A percentile compares a stretch with the other conserved stretches of the same genome.
phyloP scores from a whole-genome alignment of 2,113 vertebrate genomes.

The Centropristis striata region DNA sequence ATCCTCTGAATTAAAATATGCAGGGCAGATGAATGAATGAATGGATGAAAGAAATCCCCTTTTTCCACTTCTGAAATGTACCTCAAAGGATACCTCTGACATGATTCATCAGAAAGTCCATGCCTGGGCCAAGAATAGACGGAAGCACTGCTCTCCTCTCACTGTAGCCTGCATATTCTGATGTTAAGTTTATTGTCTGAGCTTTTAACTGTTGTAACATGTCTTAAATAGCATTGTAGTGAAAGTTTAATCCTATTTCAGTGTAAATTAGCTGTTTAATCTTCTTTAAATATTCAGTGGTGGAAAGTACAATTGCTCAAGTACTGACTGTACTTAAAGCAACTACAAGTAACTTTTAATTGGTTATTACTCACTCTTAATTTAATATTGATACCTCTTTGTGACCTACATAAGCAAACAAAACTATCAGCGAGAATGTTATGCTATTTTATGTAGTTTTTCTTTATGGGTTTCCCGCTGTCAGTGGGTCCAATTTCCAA shows the following conservation, averaged over 20 bases:
- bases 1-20: no score
- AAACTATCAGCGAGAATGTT: no score
- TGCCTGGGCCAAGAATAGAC: not conserved
- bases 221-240: not conserved
- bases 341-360: no score
- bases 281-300: not conserved
- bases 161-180: not conserved
- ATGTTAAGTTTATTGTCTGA: not conserved
- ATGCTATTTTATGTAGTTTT: no score
- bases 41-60: not conserved
- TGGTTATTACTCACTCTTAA: no score
- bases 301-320: not conserved
- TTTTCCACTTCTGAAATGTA: not conserved
- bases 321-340: not conserved
- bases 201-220: not conserved
- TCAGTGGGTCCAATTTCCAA: no score
- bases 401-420: no score
- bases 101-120: conserved; percentile 40
- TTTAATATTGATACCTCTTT: no score
- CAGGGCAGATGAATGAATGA: conserved; percentile 28
- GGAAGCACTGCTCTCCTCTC: not conserved
- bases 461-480: no score
- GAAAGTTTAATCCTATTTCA: not conserved
- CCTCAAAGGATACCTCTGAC: conserved; percentile 13
- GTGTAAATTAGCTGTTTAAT: not conserved